phyloP scores from a whole-genome alignment of 37 sponge, comb jelly and placozoan genomes.

The Ephydatia muelleri region DNA sequence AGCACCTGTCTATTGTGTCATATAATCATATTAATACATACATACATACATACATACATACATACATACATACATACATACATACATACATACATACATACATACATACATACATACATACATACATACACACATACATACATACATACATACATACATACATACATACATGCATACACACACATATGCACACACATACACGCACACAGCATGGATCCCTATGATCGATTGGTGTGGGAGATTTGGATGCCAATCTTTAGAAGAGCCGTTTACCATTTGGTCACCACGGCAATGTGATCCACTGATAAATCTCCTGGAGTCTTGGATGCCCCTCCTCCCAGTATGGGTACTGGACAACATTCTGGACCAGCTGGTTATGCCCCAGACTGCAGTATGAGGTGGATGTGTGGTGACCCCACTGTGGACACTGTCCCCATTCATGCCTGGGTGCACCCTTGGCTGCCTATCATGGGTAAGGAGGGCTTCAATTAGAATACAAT shows the following conservation, averaged over 20 bases:
- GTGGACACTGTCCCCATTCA: constrained; percentile 91
- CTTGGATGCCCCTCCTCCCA: constrained; percentile 79
- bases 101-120: neutral
- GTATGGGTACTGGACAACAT: constrained; percentile 85
- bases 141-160: constrained; percentile 14
- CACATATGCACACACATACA: neutral
- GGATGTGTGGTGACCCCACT: constrained; percentile 92
- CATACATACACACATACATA: constrained; percentile 20
- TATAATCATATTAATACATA: neutral
- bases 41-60: too few species aligned
- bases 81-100: neutral
- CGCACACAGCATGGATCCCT: constrained; percentile 72
- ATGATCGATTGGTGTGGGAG: constrained; percentile 89
- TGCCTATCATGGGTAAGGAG: constrained; percentile 83
- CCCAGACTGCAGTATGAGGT: constrained; percentile 83
- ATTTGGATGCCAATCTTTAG: constrained; percentile 93
- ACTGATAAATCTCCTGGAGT: constrained; percentile 80
- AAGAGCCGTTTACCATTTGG: constrained; percentile 39
- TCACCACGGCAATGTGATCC: constrained; percentile 40
- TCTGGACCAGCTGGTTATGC: constrained; percentile 75
- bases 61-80: constrained; percentile 18
- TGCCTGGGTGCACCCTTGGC: constrained; percentile 98
- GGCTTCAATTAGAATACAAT: too few species aligned
- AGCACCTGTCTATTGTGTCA: neutral
- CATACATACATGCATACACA: constrained; percentile 18